These are phyloP conservation scores for Ceratosolen fusciceps DNA, from an alignment of 1,140 invertebrate species.

Conservation along the genomic window DNA sequence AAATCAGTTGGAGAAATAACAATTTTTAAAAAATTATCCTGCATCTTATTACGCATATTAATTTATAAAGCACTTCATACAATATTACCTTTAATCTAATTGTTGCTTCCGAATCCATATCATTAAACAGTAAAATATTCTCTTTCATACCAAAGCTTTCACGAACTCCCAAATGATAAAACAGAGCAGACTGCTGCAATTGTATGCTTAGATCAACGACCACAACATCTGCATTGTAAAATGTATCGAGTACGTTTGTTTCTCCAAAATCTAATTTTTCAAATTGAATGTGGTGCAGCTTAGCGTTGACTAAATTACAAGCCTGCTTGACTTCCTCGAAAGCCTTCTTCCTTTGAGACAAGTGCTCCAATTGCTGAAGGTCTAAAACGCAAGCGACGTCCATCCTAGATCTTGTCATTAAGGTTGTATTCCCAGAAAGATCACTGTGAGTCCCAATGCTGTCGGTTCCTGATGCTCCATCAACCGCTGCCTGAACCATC, in stretches of 20 bases:
- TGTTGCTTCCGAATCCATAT: constrained; percentile 88
- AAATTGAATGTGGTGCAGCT: constrained; percentile 88
- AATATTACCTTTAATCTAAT: constrained; percentile 85
- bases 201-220: constrained; percentile 95
- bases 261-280: constrained; percentile 90
- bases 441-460: constrained; percentile 82
- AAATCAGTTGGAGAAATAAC: too few relatives aligned
- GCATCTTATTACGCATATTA: too few relatives aligned
- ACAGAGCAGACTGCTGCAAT: constrained; percentile 90
- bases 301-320: constrained; percentile 83
- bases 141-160: constrained; percentile 99
- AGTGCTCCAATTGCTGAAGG: constrained; percentile 79
- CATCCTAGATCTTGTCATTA: constrained; percentile 79
- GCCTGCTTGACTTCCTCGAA: constrained; percentile 88
- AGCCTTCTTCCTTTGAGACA: constrained; percentile 82
- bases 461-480: constrained; percentile 74
- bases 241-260: constrained; percentile 86
- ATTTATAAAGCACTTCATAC: too few relatives aligned
- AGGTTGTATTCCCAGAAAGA: constrained; percentile 77
- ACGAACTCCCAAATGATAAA: constrained; percentile 97
- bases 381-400: constrained; percentile 94
- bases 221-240: constrained; percentile 98
- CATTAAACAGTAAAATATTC: constrained; percentile 95
- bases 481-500: constrained; percentile 51
- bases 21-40: too few relatives aligned